These are phyloP conservation scores for Invenusta paracnida DNA, from an alignment of 2,888 invertebrate species.

Conservation along the genomic window DNA sequence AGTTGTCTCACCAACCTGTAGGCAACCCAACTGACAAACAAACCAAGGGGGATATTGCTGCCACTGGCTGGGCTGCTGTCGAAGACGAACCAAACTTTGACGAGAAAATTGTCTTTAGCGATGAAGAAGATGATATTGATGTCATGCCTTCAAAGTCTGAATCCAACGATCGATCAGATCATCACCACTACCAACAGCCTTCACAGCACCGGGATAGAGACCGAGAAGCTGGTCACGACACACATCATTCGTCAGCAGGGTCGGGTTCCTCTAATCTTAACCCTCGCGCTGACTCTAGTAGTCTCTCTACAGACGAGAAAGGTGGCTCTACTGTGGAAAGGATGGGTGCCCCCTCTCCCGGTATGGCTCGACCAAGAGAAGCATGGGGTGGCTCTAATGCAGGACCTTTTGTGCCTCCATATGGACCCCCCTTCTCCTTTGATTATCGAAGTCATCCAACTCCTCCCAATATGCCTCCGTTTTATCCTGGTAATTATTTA, in stretches of 20 bases:
- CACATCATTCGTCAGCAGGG: background rate
- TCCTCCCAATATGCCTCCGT: background rate
- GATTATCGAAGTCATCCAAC: background rate
- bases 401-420: background rate
- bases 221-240: background rate
- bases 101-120: constrained; percentile 21
- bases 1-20: background rate
- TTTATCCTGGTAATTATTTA: background rate
- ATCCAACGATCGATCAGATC: background rate
- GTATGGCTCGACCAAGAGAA: background rate
- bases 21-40: background rate
- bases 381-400: background rate
- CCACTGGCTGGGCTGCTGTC: constrained; percentile 39
- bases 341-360: background rate
- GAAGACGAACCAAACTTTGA: constrained; percentile 39
- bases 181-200: background rate
- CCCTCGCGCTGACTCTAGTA: background rate
- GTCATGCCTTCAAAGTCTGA: background rate
- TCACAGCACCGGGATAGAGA: background rate
- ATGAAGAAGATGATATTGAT: background rate
- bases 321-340: background rate
- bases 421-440: background rate
- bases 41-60: constrained; percentile 38
- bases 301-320: too few relatives aligned
- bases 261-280: background rate